phyloP scores from a whole-genome alignment of 2,797 vertebrate species.

The Phylloscopus collybita region DNA sequence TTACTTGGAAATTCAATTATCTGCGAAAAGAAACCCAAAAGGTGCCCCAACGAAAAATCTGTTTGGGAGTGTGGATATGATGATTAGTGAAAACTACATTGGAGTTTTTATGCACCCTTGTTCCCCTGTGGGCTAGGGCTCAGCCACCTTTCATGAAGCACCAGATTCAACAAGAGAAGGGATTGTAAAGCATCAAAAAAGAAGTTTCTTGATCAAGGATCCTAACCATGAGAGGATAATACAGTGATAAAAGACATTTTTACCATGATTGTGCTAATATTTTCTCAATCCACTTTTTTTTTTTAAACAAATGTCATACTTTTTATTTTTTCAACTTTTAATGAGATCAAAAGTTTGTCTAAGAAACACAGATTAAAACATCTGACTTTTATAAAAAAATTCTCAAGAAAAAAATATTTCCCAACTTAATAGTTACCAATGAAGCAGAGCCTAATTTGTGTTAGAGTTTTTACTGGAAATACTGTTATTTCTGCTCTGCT shows the following conservation, averaged over 20 bases:
- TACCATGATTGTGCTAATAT: neutral
- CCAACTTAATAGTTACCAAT: neutral
- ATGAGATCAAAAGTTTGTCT: neutral
- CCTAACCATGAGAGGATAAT: neutral
- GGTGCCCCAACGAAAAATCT: neutral
- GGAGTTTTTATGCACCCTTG: neutral
- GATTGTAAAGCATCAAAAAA: neutral
- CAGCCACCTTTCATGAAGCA: neutral
- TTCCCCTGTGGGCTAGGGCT: neutral
- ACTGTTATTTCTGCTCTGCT: neutral
- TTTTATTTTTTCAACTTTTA: neutral
- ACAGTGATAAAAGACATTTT: neutral
- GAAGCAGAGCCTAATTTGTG: neutral
- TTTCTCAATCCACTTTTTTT: neutral
- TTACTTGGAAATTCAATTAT: constrained; percentile 15
- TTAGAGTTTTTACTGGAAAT: neutral
- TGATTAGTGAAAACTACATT: neutral
- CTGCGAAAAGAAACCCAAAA: neutral
- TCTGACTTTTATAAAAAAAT: neutral
- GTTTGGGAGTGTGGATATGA: neutral
- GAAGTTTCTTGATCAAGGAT: neutral
- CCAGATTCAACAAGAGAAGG: neutral
- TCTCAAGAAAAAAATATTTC: neutral
- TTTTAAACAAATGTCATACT: neutral
- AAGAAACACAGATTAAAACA: neutral